Conservation (phyloP, 2,888 invertebrate species). For the Lepas anatifera region DNA sequence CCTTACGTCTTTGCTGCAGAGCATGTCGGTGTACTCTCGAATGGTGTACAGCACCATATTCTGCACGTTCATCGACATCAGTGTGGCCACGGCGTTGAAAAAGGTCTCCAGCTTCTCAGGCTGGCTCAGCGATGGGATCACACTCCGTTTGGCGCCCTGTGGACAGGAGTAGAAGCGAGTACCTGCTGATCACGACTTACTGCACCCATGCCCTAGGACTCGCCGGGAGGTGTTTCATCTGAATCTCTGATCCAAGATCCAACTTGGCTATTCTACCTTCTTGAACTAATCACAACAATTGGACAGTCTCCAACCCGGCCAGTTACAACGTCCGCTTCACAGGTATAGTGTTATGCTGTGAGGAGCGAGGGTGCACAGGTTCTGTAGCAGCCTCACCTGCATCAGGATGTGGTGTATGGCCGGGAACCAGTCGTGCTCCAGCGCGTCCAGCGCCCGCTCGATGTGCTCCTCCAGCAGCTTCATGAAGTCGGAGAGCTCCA, state of each 20-base stretch:
- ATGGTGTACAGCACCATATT: constrained; percentile 66
- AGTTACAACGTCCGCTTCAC: too few species aligned
- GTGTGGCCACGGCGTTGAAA: constrained; percentile 68
- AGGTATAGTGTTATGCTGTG: too few species aligned
- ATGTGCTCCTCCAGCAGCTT: constrained; percentile 1
- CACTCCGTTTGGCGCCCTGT: constrained; percentile 31
- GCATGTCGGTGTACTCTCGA: constrained; percentile 58
- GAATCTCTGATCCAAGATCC: too few species aligned
- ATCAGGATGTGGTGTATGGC: constrained; percentile 2
- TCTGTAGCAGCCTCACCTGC: neutral
- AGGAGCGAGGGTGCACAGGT: neutral
- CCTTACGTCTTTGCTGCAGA: constrained; percentile 47
- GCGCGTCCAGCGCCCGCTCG: neutral
- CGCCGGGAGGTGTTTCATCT: too few species aligned
- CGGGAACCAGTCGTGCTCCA: constrained; percentile 7
- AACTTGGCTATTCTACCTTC: too few species aligned
- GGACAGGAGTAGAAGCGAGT: neutral
- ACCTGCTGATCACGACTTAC: too few species aligned
- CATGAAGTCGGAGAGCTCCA: neutral
- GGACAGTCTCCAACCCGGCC: too few species aligned
- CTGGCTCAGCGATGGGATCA: constrained; percentile 53
- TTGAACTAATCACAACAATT: too few species aligned
- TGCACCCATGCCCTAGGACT: too few species aligned
- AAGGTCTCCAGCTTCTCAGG: constrained; percentile 55
- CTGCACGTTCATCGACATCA: constrained; percentile 82